Evolutionary conservation across 1,140 invertebrate species (phyloP), one percentile per base, ranked within the genome.

Genomic region (Drosophila sp.): DNA sequence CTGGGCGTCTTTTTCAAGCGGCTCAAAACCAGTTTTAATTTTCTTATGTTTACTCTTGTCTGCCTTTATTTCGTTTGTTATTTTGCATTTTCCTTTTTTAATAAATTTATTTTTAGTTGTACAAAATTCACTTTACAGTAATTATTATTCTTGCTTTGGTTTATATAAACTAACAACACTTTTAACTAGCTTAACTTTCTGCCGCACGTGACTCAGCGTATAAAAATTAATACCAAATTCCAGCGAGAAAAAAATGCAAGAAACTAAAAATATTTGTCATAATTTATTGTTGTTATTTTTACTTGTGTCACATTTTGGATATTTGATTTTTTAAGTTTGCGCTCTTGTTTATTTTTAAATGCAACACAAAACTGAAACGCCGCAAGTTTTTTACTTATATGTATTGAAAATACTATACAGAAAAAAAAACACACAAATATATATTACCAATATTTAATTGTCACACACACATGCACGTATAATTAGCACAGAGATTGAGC

Each of bases 1-100:
- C 62, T 62, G 70, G 62, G 75, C 80, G 56, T 67, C 67, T 58
- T 65, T 76, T 45, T 43, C 2, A 57, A 76, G 72, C 76, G 76
- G 41, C 40, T 63, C 54, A 70, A 81, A 84, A 84, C 80, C 80
- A 54, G 80, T 84, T 84, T 78, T 62, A 9, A 36, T 63, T 36
- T 36, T 36, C 36, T 21, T 57, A 41, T 78, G 14, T 36, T 27
- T 54, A n/a, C n/a, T n/a, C n/a, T n/a, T n/a, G n/a, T n/a, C n/a
- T 32, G 54, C 8, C 54, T 65, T 29, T 36, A 29, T 46, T 21
- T 13, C 14, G 38, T 43, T 43, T 48, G 32, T 67, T 61, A 9
- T 72, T n/a, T 45, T 67, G 38, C 18, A 29, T 50, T 57, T 66
- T 36, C 38, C 13, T 36, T 54, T 56, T 59, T 40, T 16, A 36